Conservation (phyloP, 2,113 vertebrate genomes). For the Psettodes erumei region DNA sequence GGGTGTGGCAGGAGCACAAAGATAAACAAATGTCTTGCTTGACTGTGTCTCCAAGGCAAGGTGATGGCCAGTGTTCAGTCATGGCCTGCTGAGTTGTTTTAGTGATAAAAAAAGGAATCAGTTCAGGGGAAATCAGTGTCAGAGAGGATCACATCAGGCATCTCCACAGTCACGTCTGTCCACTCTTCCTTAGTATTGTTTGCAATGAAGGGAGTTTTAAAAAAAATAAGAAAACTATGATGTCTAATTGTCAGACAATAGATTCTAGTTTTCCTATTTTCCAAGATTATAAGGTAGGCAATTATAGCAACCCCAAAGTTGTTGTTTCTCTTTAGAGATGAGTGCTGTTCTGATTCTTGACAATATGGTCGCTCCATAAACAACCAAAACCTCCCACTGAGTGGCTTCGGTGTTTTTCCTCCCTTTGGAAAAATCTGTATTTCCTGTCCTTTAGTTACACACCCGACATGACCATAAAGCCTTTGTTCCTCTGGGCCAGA, state of each 20-base stretch:
- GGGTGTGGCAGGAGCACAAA: conserved; percentile 58
- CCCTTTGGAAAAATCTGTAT: conserved; percentile 53
- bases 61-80: conserved; percentile 52
- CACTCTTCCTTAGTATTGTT: neutral
- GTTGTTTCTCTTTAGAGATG: conserved; percentile 68
- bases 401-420: conserved; percentile 66
- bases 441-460: conserved; percentile 72
- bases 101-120: conserved; percentile 30
- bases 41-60: conserved; percentile 49
- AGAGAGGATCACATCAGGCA: conserved; percentile 28
- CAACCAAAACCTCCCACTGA: conserved; percentile 69
- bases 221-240: conserved; percentile 19
- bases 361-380: conserved; percentile 58
- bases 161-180: neutral
- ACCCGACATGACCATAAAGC: conserved; percentile 56
- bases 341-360: conserved; percentile 57
- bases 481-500: conserved; percentile 78
- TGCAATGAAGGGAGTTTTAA: neutral
- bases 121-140: conserved; percentile 31
- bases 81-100: conserved; percentile 46
- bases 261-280: conserved; percentile 16
- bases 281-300: conserved; percentile 35
- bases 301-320: conserved; percentile 55
- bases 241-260: conserved; percentile 36
- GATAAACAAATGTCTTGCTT: conserved; percentile 65